A percentile compares a stretch with the other conserved stretches of the same genome.
phyloP scores from a whole-genome alignment of 1,140 invertebrate genomes.

The Drosophila trapezifrons region DNA sequence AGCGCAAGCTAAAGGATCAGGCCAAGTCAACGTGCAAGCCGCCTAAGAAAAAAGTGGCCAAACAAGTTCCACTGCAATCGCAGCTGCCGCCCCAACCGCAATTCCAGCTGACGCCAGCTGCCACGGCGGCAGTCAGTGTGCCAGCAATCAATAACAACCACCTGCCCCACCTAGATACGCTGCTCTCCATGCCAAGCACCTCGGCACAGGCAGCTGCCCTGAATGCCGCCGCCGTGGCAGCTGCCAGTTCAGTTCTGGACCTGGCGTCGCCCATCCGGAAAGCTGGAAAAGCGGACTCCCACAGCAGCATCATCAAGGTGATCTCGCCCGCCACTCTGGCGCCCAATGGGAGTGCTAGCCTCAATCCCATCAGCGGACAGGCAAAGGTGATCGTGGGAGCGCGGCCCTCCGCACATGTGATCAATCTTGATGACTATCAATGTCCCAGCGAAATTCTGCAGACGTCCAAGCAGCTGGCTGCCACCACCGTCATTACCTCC shows the following conservation, averaged over 20 bases:
- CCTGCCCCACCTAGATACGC: constrained; percentile 41
- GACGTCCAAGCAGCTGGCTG: constrained; percentile 74
- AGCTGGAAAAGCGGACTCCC: constrained; percentile 45
- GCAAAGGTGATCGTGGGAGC: constrained; percentile 43
- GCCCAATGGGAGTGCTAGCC: constrained; percentile 21
- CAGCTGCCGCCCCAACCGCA: constrained; percentile 23
- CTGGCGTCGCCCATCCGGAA: constrained; percentile 62
- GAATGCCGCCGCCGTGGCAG: constrained; percentile 46
- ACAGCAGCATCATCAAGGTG: constrained; percentile 61
- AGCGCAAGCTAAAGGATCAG: constrained; percentile 53
- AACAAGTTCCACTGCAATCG: constrained; percentile 20
- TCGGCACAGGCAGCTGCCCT: constrained; percentile 64
- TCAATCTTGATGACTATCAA: constrained; percentile 77
- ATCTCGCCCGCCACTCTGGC: constrained; percentile 50
- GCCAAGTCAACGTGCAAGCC: constrained; percentile 30
- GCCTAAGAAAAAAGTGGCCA: constrained; percentile 49
- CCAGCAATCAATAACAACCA: constrained; percentile 26
- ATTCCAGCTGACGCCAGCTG: constrained; percentile 43
- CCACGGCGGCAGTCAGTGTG: constrained; percentile 26
- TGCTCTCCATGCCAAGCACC: constrained; percentile 61
- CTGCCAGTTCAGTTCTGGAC: constrained; percentile 44
- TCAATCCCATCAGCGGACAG: constrained; percentile 48
- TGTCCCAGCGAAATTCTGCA: constrained; percentile 73
- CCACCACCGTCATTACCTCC: constrained; percentile 37
- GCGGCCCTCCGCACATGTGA: constrained; percentile 58